phyloP scores from a whole-genome alignment of 2,797 vertebrate genomes.

The Chloroceryle amazona region DNA sequence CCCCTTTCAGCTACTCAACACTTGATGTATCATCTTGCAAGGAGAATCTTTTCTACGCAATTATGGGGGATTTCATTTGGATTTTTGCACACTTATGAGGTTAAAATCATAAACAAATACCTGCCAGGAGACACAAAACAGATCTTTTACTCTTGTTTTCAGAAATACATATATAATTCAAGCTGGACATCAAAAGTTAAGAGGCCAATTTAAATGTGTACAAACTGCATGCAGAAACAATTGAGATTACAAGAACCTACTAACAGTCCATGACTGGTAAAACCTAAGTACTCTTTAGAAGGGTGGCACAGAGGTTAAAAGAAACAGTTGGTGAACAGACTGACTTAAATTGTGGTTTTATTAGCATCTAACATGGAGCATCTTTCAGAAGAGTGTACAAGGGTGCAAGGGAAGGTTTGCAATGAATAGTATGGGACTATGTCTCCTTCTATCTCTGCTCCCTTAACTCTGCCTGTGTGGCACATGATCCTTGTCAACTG shows the following conservation, averaged over 20 bases:
- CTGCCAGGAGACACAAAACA: neutral
- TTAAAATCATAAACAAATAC: neutral
- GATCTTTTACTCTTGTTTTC: neutral
- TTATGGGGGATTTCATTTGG: rapidly evolving
- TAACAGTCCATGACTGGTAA: neutral
- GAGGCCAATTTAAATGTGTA: neutral
- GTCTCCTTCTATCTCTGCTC: neutral
- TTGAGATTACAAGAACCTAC: neutral
- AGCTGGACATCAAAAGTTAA: neutral
- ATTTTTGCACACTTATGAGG: neutral
- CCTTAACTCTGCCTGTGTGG: neutral
- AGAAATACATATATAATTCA: neutral
- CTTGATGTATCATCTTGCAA: rapidly evolving
- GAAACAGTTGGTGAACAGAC: neutral
- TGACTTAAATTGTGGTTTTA: conserved; percentile 9
- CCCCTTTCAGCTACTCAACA: neutral
- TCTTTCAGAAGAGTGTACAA: neutral
- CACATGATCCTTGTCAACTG: neutral
- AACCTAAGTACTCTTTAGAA: neutral
- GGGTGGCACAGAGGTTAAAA: neutral
- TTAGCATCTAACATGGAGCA: neutral
- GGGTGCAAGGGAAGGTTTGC: neutral
- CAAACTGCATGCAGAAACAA: neutral
- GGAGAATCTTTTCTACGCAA: neutral
- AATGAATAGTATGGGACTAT: neutral